Evolutionary conservation across 2,797 vertebrate species (phyloP).

Genomic region (Hippoglossus hippoglossus): DNA sequence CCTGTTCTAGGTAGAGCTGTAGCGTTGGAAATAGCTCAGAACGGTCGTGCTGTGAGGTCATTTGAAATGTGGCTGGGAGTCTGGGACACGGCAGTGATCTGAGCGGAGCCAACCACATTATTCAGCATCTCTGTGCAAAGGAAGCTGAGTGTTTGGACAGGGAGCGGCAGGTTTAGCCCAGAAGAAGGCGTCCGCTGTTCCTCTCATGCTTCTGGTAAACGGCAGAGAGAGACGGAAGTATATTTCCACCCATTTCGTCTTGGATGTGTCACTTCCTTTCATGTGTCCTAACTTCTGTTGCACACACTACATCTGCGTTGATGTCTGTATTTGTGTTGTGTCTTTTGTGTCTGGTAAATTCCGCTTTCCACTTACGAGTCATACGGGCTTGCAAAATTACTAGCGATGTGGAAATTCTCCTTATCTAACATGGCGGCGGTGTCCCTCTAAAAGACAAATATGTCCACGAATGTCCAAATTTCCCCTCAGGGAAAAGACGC

Average conservation of each 20-base stretch:
- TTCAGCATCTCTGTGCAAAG: slow-evolving; percentile 54
- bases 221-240: slow-evolving; percentile 28
- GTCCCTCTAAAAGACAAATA: background rate
- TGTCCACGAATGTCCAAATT: slow-evolving; percentile 1
- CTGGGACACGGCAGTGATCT: slow-evolving; percentile 36
- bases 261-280: slow-evolving; percentile 75
- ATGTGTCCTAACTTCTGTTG: slow-evolving; percentile 30
- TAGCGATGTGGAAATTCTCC: slow-evolving; percentile 46
- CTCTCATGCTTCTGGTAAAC: slow-evolving; percentile 44
- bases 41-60: slow-evolving; percentile 56
- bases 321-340: slow-evolving; percentile 10
- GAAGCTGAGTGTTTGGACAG: slow-evolving; percentile 66
- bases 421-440: slow-evolving; percentile 9
- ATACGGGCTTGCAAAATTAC: slow-evolving; percentile 49
- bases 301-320: slow-evolving; percentile 43
- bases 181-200: slow-evolving; percentile 59
- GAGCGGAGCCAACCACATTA: slow-evolving; percentile 48
- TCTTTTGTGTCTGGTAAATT: slow-evolving; percentile 55
- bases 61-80: slow-evolving; percentile 41
- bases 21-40: slow-evolving; percentile 44
- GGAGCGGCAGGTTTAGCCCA: slow-evolving; percentile 35
- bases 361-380: slow-evolving; percentile 37
- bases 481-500: background rate
- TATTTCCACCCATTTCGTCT: slow-evolving; percentile 41
- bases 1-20: slow-evolving; percentile 36